phyloP scores from a whole-genome alignment of 2,113 vertebrate genomes.

The Columbina picui region DNA sequence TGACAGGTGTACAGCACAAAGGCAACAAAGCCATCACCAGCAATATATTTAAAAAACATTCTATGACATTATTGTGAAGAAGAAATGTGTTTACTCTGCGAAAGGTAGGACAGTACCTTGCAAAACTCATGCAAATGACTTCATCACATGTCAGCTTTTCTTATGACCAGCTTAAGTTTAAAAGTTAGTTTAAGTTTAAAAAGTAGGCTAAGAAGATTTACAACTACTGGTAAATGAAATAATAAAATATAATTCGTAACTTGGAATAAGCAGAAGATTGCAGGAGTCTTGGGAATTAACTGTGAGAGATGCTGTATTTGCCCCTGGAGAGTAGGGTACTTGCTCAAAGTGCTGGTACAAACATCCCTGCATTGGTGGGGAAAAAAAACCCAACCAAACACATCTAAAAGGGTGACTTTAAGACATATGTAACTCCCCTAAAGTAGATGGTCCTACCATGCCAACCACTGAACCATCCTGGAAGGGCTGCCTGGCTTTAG shows the following conservation, averaged over 20 bases:
- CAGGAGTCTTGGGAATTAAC: background rate
- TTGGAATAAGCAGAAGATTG: background rate
- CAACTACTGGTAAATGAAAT: background rate
- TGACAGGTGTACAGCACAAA: background rate
- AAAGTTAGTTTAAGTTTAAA: background rate
- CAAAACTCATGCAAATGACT: fast-evolving
- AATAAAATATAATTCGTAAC: background rate
- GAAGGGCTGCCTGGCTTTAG: fast-evolving
- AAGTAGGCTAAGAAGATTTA: background rate
- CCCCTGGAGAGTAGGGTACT: background rate
- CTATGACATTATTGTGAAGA: background rate
- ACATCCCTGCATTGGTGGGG: background rate
- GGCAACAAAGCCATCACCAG: background rate
- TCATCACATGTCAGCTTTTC: background rate
- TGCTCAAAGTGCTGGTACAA: background rate
- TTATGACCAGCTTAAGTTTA: background rate
- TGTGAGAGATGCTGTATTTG: background rate
- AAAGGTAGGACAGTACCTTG: background rate
- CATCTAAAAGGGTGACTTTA: background rate
- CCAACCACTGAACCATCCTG: background rate
- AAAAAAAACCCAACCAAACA: background rate
- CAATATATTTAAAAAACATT: background rate
- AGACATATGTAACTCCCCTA: background rate
- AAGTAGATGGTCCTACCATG: background rate
- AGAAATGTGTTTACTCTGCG: background rate